Base-by-base conservation (phyloP, 2,888 invertebrate species). In the Nemoura dubitans region DNA sequence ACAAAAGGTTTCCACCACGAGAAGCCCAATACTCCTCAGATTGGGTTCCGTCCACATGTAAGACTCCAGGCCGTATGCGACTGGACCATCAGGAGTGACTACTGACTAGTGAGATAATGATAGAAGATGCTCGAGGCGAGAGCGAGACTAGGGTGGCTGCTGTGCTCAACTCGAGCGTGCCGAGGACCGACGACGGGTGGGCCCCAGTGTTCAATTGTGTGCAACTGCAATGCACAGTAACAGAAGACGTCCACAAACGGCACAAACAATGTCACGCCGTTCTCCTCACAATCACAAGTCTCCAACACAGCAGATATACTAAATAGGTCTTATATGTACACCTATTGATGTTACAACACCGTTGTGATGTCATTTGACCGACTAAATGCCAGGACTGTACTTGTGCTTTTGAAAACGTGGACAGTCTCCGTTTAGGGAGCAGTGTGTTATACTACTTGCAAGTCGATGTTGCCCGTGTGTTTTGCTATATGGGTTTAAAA, bases 321-420 rank as follows among this genome's bases (percentile, higher is more conserved):
- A 84, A 84, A 84, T 84, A 84, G 84, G 84, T 84, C 26, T 36
- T 30, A 29, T 26, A n/a, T 82, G 21, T 59, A 59, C 59, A 59
- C 59, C 59, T 14, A 82, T 82, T 83, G 43, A 84, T 28, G 84
- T 84, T 84, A 84, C 84, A 76, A 84, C 84, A 76, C 76, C 14
- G 29, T 27, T 84, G 84, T 83, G 43, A 59, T 83, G 25, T 83
- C 83, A 83, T 83, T 83, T 84, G 36, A 84, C 76, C 84, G 26
- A 84, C 28, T 76, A 76, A 29, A 76, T 26, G 25, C 76, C 84
- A 59, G 76, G 27, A 36, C 42, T 27, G 5, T 30, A 82, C 6
- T 29, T 10, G 36, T 36, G 36, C 36, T 59, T 59, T 36, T 26
- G 28, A 84, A 30, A 59, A 29, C 3, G 29, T 59, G 26, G 28